phyloP scores from a whole-genome alignment of 2,888 invertebrate genomes.

The Athalia cordata region DNA sequence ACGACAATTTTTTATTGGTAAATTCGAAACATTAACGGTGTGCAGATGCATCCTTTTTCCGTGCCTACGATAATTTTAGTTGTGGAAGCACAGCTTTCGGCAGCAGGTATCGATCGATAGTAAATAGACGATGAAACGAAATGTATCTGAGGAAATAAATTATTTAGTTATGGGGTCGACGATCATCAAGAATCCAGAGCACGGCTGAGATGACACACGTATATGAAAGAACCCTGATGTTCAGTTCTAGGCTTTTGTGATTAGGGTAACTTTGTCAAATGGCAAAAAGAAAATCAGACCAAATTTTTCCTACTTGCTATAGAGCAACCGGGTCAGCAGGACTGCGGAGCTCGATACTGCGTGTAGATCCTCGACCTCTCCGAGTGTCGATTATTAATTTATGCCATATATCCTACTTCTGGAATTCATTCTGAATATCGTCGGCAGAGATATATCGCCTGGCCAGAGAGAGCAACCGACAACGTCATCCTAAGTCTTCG shows the following conservation, averaged over 20 bases:
- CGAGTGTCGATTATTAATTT: not conserved
- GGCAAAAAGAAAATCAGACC: not conserved
- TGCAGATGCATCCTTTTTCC: not conserved
- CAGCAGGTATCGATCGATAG: not conserved
- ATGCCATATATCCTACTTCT: not conserved
- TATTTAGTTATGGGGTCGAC: not conserved
- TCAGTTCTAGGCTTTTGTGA: not conserved
- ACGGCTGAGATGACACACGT: not conserved
- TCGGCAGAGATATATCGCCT: not conserved
- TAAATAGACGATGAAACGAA: too few species aligned
- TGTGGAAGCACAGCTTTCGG: not conserved
- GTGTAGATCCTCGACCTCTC: not conserved
- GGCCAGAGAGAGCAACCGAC: constrained; percentile 10
- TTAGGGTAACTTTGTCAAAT: not conserved
- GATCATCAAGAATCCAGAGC: constrained; percentile 1
- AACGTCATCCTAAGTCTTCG: not conserved
- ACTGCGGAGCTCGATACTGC: not conserved
- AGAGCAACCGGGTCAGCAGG: not conserved
- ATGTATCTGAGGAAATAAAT: too few species aligned
- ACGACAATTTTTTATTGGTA: not conserved
- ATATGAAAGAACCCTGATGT: not conserved
- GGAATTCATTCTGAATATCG: constrained; percentile 13
- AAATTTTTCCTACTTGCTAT: constrained; percentile 17
- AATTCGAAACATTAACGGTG: constrained; percentile 1
- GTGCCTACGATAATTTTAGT: not conserved